Percentiles rank a stretch among this genome's conserved stretches.
Conservation (phyloP, 2,797 vertebrate species). For the Percopsis omiscomaycus region DNA sequence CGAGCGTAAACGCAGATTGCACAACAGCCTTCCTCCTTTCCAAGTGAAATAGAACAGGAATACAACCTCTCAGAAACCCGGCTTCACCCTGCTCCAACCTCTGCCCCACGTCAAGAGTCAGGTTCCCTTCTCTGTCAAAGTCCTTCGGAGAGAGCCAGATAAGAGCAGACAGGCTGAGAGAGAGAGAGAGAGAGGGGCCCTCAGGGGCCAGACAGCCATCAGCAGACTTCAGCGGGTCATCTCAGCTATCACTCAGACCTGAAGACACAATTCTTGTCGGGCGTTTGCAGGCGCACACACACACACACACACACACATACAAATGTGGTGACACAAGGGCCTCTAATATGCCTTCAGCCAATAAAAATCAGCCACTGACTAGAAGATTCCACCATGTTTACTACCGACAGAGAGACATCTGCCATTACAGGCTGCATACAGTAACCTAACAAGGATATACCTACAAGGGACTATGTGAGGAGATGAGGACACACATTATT, state of each 20-base stretch:
- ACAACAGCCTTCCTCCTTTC: constrained; percentile 41
- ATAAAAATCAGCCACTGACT: constrained; percentile 20
- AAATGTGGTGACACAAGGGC: constrained; percentile 18
- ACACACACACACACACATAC: constrained; percentile 16
- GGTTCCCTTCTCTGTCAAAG: constrained; percentile 75
- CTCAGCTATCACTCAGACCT: constrained; percentile 64
- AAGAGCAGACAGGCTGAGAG: constrained; percentile 3
- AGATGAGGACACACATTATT: neutral
- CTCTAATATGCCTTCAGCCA: constrained; percentile 4
- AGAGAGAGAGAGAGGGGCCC: constrained; percentile 49
- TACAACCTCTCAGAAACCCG: constrained; percentile 39
- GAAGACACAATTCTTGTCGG: constrained; percentile 31
- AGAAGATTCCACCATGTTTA: constrained; percentile 17
- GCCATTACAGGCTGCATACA: constrained; percentile 9
- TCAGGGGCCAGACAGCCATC: constrained; percentile 65
- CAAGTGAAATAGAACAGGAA: constrained; percentile 36
- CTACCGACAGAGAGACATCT: constrained; percentile 6
- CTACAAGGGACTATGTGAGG: neutral
- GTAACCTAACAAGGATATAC: constrained; percentile 4
- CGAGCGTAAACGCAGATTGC: constrained; percentile 47
- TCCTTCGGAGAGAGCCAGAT: constrained; percentile 52
- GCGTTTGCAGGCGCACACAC: constrained; percentile 4
- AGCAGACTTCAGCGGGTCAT: constrained; percentile 64
- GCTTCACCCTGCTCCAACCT: constrained; percentile 51
- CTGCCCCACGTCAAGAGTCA: constrained; percentile 65